These are phyloP conservation scores for Synodontis membranacea DNA, from an alignment of 2,113 vertebrate species.

Conservation along the genomic window DNA sequence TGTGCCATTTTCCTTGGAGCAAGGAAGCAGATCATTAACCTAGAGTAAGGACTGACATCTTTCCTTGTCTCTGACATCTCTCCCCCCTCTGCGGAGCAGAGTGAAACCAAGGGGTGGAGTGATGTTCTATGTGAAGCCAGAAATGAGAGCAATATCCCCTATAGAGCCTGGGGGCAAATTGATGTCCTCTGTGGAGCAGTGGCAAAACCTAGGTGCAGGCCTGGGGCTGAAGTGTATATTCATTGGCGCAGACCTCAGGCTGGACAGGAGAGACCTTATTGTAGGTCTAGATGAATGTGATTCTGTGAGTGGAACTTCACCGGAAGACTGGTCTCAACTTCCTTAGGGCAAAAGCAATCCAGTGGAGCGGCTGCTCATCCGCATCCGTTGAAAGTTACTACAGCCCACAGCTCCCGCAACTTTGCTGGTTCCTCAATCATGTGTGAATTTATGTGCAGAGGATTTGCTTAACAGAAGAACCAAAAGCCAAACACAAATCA, in stretches of 20 bases:
- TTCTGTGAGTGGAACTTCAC: neutral
- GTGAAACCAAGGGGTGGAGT: neutral
- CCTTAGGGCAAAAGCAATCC: neutral
- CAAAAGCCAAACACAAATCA: neutral
- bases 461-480: neutral
- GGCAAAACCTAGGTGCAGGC: neutral
- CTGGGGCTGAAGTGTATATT: neutral
- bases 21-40: neutral
- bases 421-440: neutral
- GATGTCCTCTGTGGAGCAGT: neutral
- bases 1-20: too few relatives aligned
- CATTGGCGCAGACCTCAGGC: neutral
- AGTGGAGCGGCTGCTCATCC: neutral
- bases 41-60: neutral
- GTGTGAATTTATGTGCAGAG: neutral
- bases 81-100: neutral
- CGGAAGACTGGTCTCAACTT: neutral
- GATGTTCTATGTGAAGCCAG: neutral
- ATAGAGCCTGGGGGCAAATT: neutral
- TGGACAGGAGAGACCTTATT: neutral
- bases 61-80: neutral
- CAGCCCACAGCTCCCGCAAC: neutral
- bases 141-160: neutral
- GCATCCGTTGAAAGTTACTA: neutral
- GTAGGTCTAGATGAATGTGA: neutral